Evolutionary conservation across 2,797 vertebrate species (phyloP).

Genomic region (Sebastes steindachneri): DNA sequence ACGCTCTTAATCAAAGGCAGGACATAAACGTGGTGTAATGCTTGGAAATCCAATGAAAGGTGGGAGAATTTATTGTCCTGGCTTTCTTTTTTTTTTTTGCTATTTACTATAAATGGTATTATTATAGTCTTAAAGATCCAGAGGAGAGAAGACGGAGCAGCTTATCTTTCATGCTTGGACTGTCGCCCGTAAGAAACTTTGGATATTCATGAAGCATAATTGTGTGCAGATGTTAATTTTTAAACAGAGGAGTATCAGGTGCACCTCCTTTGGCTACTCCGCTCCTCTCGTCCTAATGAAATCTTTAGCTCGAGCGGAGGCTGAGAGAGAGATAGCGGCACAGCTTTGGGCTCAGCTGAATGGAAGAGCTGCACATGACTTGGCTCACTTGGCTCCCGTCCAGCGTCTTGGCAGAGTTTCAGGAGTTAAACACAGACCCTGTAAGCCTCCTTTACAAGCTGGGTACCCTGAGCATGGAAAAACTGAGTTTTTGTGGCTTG

Average conservation of each 20-base stretch:
- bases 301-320: slow-evolving; percentile 72
- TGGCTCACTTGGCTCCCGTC: slow-evolving; percentile 73
- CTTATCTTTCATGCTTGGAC: slow-evolving; percentile 72
- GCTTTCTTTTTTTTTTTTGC: background rate
- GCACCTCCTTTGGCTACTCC: slow-evolving; percentile 74
- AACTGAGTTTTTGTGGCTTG: slow-evolving; percentile 71
- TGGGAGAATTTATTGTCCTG: slow-evolving; percentile 49
- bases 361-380: slow-evolving; percentile 80
- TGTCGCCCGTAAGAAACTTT: slow-evolving; percentile 63
- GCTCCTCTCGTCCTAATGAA: slow-evolving; percentile 81
- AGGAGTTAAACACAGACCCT: slow-evolving; percentile 85
- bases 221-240: slow-evolving; percentile 84
- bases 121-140: slow-evolving; percentile 51
- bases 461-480: slow-evolving; percentile 81
- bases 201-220: slow-evolving; percentile 86
- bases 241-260: slow-evolving; percentile 85
- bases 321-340: slow-evolving; percentile 67
- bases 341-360: slow-evolving; percentile 78
- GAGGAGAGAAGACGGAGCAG: slow-evolving; percentile 43
- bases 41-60: slow-evolving; percentile 40
- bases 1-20: slow-evolving; percentile 56
- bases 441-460: slow-evolving; percentile 82
- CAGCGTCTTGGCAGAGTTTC: slow-evolving; percentile 82
- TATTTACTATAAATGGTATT: slow-evolving; percentile 20
- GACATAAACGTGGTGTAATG: slow-evolving; percentile 35